phyloP scores from a whole-genome alignment of 2,888 invertebrate genomes.

The Hypomecis atomaria region DNA sequence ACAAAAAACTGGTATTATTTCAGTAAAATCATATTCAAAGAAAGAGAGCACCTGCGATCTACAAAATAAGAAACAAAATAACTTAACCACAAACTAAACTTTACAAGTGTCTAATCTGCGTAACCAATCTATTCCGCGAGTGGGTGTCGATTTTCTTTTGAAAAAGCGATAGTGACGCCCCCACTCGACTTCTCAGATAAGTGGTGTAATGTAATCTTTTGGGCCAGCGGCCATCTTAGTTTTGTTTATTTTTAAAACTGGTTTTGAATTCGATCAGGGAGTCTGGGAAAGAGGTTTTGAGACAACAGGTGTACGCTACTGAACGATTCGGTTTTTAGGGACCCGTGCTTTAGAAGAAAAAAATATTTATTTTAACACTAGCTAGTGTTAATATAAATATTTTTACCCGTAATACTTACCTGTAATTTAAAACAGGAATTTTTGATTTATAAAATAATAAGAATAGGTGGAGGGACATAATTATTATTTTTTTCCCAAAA shows the following conservation, averaged over 20 bases:
- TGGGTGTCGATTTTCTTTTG: background rate
- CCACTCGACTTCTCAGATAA: background rate
- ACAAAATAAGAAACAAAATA: conserved; percentile 67
- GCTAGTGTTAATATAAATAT: too few relatives aligned
- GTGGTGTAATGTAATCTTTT: conserved; percentile 45
- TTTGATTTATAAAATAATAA: too few relatives aligned
- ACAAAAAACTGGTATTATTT: conserved; percentile 48
- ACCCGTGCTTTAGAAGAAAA: conserved; percentile 21
- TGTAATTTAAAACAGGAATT: too few relatives aligned
- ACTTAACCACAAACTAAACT: background rate
- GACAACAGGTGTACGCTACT: conserved; percentile 77
- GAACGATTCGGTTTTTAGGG: conserved; percentile 51
- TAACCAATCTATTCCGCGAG: background rate
- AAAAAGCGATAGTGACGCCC: background rate
- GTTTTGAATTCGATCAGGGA: conserved; percentile 58
- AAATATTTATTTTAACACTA: background rate
- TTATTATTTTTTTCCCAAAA: too few relatives aligned
- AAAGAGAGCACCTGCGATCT: conserved; percentile 55
- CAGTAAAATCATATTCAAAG: conserved; percentile 45
- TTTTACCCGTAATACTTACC: background rate
- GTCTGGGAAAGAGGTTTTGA: conserved; percentile 68
- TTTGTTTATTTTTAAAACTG: conserved; percentile 66
- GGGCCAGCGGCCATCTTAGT: conserved; percentile 57
- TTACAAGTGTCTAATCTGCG: background rate
- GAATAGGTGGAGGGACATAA: too few relatives aligned